Evolutionary conservation across 2,888 invertebrate species (phyloP).

Genomic region (Diplazon laetatorius): DNA sequence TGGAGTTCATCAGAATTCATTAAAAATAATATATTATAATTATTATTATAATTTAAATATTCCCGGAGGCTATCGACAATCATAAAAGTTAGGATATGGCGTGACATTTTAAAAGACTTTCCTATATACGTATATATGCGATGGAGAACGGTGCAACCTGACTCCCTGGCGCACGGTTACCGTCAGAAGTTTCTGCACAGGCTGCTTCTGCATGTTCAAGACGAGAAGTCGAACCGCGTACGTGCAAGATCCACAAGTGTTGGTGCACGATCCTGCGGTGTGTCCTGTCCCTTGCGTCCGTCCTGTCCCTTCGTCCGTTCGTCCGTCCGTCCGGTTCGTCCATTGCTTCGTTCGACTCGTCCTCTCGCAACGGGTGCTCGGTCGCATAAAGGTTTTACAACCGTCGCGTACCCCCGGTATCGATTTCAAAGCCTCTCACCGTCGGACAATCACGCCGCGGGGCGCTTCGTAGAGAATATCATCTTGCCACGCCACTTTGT

Average conservation of each 20-base stretch:
- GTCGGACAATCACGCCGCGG: constrained; percentile 62
- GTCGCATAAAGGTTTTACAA: constrained; percentile 54
- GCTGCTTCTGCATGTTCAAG: constrained; percentile 21
- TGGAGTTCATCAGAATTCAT: too few species aligned
- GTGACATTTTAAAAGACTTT: too few species aligned
- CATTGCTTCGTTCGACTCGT: constrained; percentile 10
- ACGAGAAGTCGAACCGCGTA: constrained; percentile 4
- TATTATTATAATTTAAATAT: too few species aligned
- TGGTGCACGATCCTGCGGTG: constrained; percentile 1
- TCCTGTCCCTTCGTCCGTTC: constrained; percentile 1
- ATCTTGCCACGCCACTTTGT: constrained; percentile 66
- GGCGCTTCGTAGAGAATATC: constrained; percentile 52
- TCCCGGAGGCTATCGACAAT: too few species aligned
- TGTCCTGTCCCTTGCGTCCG: constrained; percentile 19
- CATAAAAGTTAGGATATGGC: too few species aligned
- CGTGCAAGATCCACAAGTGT: constrained; percentile 17
- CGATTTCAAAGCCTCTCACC: constrained; percentile 66
- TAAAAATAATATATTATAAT: too few species aligned
- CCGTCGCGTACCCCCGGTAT: constrained; percentile 55
- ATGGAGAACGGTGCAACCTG: constrained; percentile 13
- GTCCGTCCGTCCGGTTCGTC: constrained; percentile 22
- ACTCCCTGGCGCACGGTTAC: constrained; percentile 23
- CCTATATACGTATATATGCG: background rate
- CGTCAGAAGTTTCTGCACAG: constrained; percentile 26
- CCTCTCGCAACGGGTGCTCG: constrained; percentile 60